Conservation (phyloP, 2,888 invertebrate species). For the Xanthia togata region DNA sequence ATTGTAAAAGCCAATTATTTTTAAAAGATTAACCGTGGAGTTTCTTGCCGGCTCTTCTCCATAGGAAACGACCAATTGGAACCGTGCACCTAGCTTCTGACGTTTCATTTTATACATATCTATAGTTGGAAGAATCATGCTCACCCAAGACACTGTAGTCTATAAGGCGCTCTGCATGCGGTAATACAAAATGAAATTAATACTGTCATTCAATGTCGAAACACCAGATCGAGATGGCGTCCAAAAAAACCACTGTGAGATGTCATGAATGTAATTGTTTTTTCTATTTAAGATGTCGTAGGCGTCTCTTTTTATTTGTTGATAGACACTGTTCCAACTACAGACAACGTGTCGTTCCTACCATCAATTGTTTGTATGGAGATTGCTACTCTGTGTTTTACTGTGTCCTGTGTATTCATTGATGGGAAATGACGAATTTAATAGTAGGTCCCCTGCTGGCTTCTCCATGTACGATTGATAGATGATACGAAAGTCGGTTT, state of each 20-base stretch:
- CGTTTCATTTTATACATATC: background rate
- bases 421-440: conserved; percentile 78
- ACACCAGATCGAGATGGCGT: conserved; percentile 74
- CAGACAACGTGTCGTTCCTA: conserved; percentile 47
- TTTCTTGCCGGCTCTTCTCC: no score
- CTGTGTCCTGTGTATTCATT: conserved; percentile 49
- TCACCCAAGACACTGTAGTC: conserved; percentile 22
- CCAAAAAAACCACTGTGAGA: conserved; percentile 74
- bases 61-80: no score
- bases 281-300: conserved; percentile 78
- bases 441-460: conserved; percentile 83
- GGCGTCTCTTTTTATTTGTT: conserved; percentile 77
- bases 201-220: conserved; percentile 82
- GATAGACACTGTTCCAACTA: conserved; percentile 67
- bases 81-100: no score
- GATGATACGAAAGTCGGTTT: conserved; percentile 81
- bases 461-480: conserved; percentile 86
- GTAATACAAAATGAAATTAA: conserved; percentile 78
- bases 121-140: conserved; percentile 8
- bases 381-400: conserved; percentile 40
- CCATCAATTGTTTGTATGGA: background rate
- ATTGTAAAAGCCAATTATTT: no score
- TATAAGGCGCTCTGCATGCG: conserved; percentile 57
- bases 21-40: no score
- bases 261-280: conserved; percentile 83